Evolutionary conservation across 1,140 invertebrate species (phyloP), one percentile per base, ranked within the genome.

Genomic region (Trichonephila clavata): DNA sequence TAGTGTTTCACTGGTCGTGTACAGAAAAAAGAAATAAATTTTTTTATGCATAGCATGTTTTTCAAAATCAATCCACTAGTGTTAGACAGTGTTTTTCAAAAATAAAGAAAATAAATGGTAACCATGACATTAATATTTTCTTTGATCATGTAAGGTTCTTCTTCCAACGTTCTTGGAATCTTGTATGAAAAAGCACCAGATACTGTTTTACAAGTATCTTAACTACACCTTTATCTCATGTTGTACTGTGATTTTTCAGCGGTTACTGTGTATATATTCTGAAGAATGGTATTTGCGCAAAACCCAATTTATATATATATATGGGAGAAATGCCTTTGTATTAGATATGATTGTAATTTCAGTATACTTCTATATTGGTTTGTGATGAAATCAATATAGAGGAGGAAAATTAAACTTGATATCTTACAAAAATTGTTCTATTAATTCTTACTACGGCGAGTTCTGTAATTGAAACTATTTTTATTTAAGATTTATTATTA

Each of bases 201-300:
- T 88, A 63, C 93, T 84, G 77, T 90, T 90, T 63, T 93, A 77
- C 60, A 65, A 77, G 92, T 93, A 86, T 94, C 93, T 68, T 43
- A 81, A 80, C 65, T 90, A 94, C 93, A 94, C 93, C 68, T 83
- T 94, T 94, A 81, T 94, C 93, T 94, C 93, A 83, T 94, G 93
- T 93, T 93, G 92, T 94, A 90, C 93, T 94, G 93, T 94, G 93
- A 94, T 89, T 94, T 68, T 87, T 94, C 87, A 88, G 93, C 90
- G 93, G 93, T 94, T 94, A 86, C 86, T 94, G 93, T 94, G 87
- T 94, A 94, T 94, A 94, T 94, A 94, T 94, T 94, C 92, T 77
- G 68, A 94, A 90, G 80, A 50, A 88, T 94, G 93, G 93, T 94
- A 81, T 94, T 94, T 94, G 57, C 50, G 50, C 86, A 90, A 88